Evolutionary conservation across 1,140 invertebrate genomes (phyloP).

Genomic region (Heliothis subflexa): DNA sequence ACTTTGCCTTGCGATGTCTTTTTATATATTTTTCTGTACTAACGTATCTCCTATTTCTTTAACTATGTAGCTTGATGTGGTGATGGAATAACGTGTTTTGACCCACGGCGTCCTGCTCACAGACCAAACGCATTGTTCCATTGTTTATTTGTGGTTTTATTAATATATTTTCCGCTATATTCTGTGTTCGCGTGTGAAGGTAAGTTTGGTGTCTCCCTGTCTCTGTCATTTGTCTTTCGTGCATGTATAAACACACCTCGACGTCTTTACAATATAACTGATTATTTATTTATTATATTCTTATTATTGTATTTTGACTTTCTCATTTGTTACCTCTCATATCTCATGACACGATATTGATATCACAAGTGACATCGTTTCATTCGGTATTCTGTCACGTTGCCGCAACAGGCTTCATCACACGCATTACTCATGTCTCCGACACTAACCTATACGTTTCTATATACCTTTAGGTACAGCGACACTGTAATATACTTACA

Average conservation of each 20-base stretch:
- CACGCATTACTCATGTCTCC: constrained; percentile 57
- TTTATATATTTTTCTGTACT: constrained; percentile 72
- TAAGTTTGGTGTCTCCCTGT: constrained; percentile 79
- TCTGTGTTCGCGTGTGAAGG: constrained; percentile 65
- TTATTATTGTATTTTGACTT: constrained; percentile 64
- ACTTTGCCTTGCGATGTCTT: constrained; percentile 81
- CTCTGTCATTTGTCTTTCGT: constrained; percentile 74
- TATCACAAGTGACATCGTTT: constrained; percentile 59
- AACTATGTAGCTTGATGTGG: constrained; percentile 77
- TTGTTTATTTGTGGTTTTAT: constrained; percentile 67
- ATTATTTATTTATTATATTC: constrained; percentile 66
- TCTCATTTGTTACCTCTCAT: constrained; percentile 78
- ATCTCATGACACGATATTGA: constrained; percentile 70
- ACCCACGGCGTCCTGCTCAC: constrained; percentile 26
- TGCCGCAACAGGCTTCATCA: constrained; percentile 60
- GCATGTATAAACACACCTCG: constrained; percentile 72
- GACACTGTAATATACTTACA: constrained; percentile 62
- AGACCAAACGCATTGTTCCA: constrained; percentile 76
- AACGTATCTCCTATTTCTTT: constrained; percentile 73
- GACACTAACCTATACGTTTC: constrained; percentile 58
- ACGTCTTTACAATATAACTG: constrained; percentile 63
- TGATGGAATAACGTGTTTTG: constrained; percentile 76
- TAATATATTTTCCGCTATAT: constrained; percentile 64
- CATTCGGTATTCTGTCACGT: constrained; percentile 54
- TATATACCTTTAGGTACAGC: constrained; percentile 54